Base-by-base conservation (phyloP, 1,140 invertebrate genomes). In the Fopius arisanus region DNA sequence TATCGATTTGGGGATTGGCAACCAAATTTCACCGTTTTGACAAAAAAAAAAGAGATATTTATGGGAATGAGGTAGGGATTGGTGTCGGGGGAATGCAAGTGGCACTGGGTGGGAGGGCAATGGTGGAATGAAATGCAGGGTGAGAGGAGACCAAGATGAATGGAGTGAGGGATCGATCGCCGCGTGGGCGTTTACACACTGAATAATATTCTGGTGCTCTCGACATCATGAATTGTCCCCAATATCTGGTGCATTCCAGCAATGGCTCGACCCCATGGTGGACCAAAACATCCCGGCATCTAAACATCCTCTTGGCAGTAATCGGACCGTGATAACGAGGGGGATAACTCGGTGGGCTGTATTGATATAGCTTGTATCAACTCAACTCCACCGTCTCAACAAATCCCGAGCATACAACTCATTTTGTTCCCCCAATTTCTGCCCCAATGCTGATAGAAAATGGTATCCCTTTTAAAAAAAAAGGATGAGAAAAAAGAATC, bases 201-300 rank as follows among this genome's bases (percentile, higher is more conserved):
- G n/a, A 51, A 31, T 48, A 48, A 48, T 33, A 28, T 59, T 70
- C 26, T 70, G 28, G 23, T 59, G 28, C 28, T 59, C 59, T 9
- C 37, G 28, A 59, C 33, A 33, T 48, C 59, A 21, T 43, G 51
- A 33, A 70, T 70, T 59, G 51, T 66, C 40, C 37, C 48, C 37
- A 28, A 41, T 66, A 66, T 72, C 70, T 66, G 6, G 26, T 48
- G 26, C 59, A 62, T 66, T 72, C 37, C 70, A 66, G 62, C 70
- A 66, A 72, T 72, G 70, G 65, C 16, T 28, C 16, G 63, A 14
- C n/a, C 29, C 3, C 29, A n/a, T 37, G 33, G 23, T 31, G 16
- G 12, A 23, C 21, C 12, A 23, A 51, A 72, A 67, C 62, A 62
- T 65, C 51, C 62, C 48, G 62, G 62, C 1, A 31, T 65, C 70